Conservation (phyloP, 1,140 invertebrate genomes). For the Sipha flava region DNA sequence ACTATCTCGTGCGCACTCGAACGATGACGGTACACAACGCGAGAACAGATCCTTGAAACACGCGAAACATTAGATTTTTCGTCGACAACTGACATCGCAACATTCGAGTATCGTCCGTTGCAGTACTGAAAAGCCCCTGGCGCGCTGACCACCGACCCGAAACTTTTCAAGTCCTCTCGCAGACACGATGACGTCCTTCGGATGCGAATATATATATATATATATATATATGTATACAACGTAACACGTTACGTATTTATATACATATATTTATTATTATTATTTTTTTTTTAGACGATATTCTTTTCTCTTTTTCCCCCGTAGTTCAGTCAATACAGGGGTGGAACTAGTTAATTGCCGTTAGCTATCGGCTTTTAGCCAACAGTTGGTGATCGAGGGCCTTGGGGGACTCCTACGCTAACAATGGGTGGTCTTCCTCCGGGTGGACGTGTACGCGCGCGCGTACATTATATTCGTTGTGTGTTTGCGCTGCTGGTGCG, state of each 20-base stretch:
- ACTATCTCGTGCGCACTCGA: too few species aligned
- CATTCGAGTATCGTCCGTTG: too few species aligned
- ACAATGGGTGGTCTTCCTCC: constrained; percentile 29
- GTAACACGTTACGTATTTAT: too few species aligned
- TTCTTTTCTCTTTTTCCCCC: neutral
- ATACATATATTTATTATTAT: neutral
- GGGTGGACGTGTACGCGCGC: neutral
- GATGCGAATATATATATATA: neutral
- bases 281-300: neutral
- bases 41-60: too few species aligned
- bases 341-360: constrained; percentile 24
- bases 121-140: too few species aligned
- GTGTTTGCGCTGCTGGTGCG: constrained; percentile 6
- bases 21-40: too few species aligned
- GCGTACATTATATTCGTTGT: neutral
- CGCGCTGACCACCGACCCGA: too few species aligned
- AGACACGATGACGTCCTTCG: too few species aligned
- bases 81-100: too few species aligned
- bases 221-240: neutral
- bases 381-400: constrained; percentile 23
- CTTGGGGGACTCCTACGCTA: constrained; percentile 25
- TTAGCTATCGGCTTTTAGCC: constrained; percentile 30
- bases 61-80: too few species aligned
- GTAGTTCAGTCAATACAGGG: neutral
- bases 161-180: neutral